Evolutionary conservation across 2,888 invertebrate genomes (phyloP).

Genomic region (Euzetes globulus): DNA sequence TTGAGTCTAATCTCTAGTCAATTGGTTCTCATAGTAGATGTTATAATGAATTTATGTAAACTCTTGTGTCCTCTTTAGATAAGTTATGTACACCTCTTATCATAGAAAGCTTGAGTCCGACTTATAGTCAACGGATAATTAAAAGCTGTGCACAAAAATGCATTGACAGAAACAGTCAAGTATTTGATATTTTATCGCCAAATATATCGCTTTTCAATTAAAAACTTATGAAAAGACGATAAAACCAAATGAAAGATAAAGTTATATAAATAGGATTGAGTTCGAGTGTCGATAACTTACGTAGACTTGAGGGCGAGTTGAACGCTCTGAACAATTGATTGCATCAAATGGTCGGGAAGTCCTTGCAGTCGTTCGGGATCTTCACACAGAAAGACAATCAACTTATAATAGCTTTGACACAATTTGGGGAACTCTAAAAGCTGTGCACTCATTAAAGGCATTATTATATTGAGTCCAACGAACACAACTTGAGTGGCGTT

Average conservation of each 20-base stretch:
- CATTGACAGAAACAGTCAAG: no score
- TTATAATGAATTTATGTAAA: neutral
- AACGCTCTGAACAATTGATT: constrained; percentile 31
- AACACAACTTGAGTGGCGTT: constrained; percentile 57
- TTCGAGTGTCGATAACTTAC: constrained; percentile 32
- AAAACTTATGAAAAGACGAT: no score
- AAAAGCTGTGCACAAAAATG: no score
- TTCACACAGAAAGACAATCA: constrained; percentile 60
- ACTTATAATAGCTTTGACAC: constrained; percentile 59
- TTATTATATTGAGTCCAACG: constrained; percentile 61
- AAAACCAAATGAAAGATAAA: no score
- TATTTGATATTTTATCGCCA: neutral
- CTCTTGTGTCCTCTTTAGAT: neutral
- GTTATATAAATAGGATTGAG: neutral
- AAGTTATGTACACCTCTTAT: neutral
- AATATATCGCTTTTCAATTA: neutral
- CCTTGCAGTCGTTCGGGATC: constrained; percentile 39
- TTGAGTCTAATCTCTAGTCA: neutral
- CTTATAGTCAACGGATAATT: no score
- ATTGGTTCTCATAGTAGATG: neutral
- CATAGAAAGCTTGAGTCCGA: neutral
- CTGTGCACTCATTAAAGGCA: constrained; percentile 65
- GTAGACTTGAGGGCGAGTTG: constrained; percentile 34
- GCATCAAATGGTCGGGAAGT: constrained; percentile 32
- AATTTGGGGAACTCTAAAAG: constrained; percentile 62